Evolutionary conservation across 1,140 invertebrate genomes (phyloP).

Genomic region (Drosophila melanica): DNA sequence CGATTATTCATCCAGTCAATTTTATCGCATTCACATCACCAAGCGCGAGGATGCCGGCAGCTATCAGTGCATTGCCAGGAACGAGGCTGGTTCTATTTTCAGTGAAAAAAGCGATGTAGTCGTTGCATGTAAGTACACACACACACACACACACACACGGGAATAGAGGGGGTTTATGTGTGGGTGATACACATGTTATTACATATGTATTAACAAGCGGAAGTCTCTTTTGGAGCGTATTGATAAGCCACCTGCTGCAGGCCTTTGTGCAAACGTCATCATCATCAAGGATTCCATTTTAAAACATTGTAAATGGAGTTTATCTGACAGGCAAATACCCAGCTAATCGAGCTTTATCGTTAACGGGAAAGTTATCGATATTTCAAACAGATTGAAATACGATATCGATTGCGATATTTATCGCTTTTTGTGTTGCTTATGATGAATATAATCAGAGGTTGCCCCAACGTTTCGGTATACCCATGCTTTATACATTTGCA

Average conservation of each 20-base stretch:
- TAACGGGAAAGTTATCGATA: no score
- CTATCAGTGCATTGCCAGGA: slow-evolving; percentile 95
- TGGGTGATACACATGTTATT: neutral
- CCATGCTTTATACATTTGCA: no score
- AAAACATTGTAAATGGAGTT: neutral
- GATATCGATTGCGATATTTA: no score
- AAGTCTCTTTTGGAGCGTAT: neutral
- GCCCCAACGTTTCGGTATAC: no score
- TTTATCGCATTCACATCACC: slow-evolving; percentile 92
- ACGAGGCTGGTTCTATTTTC: slow-evolving; percentile 94
- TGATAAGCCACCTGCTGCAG: neutral
- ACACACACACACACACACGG: neutral
- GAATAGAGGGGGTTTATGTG: no score
- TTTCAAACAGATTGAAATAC: no score
- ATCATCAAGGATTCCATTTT: neutral
- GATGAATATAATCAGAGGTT: no score
- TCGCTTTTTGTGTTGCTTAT: no score
- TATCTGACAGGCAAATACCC: no score
- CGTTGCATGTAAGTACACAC: slow-evolving; percentile 92
- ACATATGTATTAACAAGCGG: neutral
- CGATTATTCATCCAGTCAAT: slow-evolving; percentile 90
- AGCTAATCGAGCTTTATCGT: no score
- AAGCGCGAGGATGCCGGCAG: slow-evolving; percentile 91
- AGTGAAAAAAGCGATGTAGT: slow-evolving; percentile 94
- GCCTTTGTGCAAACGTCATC: neutral